Evolutionary conservation across 1,140 invertebrate species (phyloP).

Genomic region (Dreissena polymorpha): DNA sequence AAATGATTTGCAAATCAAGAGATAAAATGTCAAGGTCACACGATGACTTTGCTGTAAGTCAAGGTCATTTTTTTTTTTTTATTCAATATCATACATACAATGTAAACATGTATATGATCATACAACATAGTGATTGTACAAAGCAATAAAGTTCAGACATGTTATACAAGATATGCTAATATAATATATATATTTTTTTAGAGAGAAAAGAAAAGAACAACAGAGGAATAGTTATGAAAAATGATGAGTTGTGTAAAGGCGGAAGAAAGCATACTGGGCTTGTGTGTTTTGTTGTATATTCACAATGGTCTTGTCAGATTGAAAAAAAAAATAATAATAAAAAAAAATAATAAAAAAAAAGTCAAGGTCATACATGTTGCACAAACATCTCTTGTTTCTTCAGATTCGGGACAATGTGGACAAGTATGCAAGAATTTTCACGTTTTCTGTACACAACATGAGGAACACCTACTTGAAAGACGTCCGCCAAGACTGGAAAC

Average conservation of each 20-base stretch:
- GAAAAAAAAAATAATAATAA: too few relatives aligned
- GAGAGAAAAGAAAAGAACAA: too few relatives aligned
- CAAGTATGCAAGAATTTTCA: slow-evolving; percentile 91
- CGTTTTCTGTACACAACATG: slow-evolving; percentile 96
- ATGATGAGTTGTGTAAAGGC: not conserved
- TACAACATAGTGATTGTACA: too few relatives aligned
- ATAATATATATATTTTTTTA: too few relatives aligned
- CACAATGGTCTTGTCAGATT: too few relatives aligned
- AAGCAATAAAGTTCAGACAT: too few relatives aligned
- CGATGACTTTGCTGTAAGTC: not conserved
- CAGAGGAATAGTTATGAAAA: too few relatives aligned
- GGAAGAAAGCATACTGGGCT: not conserved
- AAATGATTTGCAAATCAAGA: too few relatives aligned
- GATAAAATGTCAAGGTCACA: too few relatives aligned
- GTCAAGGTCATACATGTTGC: not conserved
- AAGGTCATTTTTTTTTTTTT: not conserved
- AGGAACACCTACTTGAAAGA: slow-evolving; percentile 94
- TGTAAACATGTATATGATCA: not conserved
- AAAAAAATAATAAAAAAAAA: not conserved
- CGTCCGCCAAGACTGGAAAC: slow-evolving; percentile 91
- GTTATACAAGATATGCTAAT: too few relatives aligned
- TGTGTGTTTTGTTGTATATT: not conserved
- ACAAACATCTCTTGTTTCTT: slow-evolving; percentile 10
- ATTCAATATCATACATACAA: not conserved
- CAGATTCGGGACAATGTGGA: slow-evolving; percentile 89